Evolutionary conservation across 2,113 vertebrate genomes (phyloP), one percentile per base, ranked within the genome.

Genomic region (Dromaius novaehollandiae): DNA sequence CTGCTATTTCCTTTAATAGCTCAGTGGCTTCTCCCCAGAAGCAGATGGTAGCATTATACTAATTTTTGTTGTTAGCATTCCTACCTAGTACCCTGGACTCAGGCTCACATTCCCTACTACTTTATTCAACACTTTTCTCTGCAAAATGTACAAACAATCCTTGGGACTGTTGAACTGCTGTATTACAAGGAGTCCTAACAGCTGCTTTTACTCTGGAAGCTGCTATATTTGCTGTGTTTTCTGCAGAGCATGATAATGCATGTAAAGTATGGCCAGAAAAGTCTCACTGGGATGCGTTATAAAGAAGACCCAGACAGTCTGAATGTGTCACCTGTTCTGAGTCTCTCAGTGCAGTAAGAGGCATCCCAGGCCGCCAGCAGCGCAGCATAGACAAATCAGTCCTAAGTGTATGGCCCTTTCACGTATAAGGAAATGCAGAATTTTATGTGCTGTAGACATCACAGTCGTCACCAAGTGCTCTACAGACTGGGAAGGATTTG

Each of bases 171-270:
- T 82, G 69, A 87, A 79, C 78, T 11, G 6, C 81, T 95, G 89
- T 82, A 25, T 14, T 88, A 95, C 83, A 84, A 81, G 91, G 66
- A 68, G 48, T n/a, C 77, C 61, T 91, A 89, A 4, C 55, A 79
- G 53, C 50, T 79, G 56, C 32, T 94, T 92, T 87, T 56, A 50
- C 74, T 71, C 38, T 90, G 42, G 46, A 75, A 75, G 91, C 61
- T 81, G 80, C 93, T 92, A 5, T 48, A 70, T 81, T 91, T 55
- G 74, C 91, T 93, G 60, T 51, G 66, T 65, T 91, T 95, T 48
- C 81, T 13, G 3, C 84, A 91, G 81, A 93, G 79, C 95, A 77
- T 86, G 93, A 53, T 74, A 85, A 93, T 66, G 53, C 85, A 69
- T 87, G 70, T 93, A 68, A 86, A 81, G 66, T 51, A 18, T 44